Evolutionary conservation across 2,113 vertebrate species (phyloP).

Genomic region (Daphoenositta chrysoptera): DNA sequence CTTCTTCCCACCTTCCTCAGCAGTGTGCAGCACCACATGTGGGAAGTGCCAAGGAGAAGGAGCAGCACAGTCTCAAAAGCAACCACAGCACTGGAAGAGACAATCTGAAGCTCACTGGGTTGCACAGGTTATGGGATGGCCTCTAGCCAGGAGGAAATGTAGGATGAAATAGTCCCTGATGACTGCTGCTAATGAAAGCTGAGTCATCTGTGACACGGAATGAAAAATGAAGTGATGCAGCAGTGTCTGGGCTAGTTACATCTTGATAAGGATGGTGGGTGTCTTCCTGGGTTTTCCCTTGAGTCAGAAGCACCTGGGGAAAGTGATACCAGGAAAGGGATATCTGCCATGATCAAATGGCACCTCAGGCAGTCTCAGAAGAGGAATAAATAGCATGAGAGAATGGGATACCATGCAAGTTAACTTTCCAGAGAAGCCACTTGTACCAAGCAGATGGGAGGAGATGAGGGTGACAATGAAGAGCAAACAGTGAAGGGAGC

Average conservation of each 20-base stretch:
- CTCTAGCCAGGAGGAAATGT: neutral
- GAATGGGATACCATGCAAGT: neutral
- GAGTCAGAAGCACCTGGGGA: constrained; percentile 33
- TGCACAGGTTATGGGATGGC: neutral
- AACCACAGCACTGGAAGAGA: neutral
- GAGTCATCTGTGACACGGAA: neutral
- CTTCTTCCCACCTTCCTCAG: neutral
- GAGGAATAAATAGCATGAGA: neutral
- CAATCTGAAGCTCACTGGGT: neutral
- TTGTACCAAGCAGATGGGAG: neutral
- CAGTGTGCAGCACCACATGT: accelerated
- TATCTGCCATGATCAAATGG: neutral
- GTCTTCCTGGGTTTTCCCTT: constrained; percentile 15
- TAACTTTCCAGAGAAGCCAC: neutral
- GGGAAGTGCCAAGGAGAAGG: neutral
- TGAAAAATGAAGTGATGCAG: neutral
- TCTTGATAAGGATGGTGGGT: constrained; percentile 19
- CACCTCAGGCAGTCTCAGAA: neutral
- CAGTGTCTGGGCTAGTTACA: constrained; percentile 19
- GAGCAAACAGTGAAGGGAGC: neutral
- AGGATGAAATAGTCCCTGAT: neutral
- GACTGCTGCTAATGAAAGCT: neutral
- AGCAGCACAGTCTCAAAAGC: neutral
- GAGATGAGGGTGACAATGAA: neutral
- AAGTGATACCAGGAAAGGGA: neutral